These are phyloP conservation scores for Bombus huntii DNA, from an alignment of 1,140 invertebrate genomes.

Conservation along the genomic window DNA sequence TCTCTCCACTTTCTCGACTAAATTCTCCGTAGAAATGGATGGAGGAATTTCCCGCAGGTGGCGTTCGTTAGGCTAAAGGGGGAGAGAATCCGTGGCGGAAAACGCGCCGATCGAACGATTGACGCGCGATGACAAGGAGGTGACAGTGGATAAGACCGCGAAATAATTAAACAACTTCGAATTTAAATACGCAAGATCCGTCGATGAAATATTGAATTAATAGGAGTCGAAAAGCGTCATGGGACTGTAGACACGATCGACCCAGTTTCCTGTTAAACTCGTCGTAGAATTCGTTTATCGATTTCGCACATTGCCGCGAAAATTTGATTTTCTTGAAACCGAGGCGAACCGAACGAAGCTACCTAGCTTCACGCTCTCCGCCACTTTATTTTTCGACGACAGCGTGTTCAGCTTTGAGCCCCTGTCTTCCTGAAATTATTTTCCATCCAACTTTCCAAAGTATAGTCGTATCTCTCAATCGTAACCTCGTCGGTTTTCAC, in stretches of 20 bases:
- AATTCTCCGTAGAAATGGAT: neutral
- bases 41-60: neutral
- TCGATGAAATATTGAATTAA: slow-evolving; percentile 48
- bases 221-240: slow-evolving; percentile 21
- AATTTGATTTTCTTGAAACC: slow-evolving; percentile 52
- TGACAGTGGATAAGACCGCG: neutral
- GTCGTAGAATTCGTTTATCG: slow-evolving; percentile 50
- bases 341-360: neutral
- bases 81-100: neutral
- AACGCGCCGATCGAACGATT: neutral
- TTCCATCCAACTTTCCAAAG: neutral
- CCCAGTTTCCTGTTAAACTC: slow-evolving; percentile 39
- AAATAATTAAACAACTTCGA: neutral
- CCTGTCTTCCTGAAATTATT: slow-evolving; percentile 24
- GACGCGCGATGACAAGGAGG: no score
- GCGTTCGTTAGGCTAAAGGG: neutral
- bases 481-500: slow-evolving; percentile 5
- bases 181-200: neutral
- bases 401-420: slow-evolving; percentile 1
- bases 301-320: slow-evolving; percentile 36
- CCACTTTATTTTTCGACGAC: slow-evolving; percentile 16
- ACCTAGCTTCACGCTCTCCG: neutral
- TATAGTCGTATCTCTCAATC: neutral
- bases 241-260: slow-evolving; percentile 37
- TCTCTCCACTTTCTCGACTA: neutral